A percentile compares a stretch with the other conserved stretches of the same genome.
phyloP scores from a whole-genome alignment of 2,113 vertebrate genomes.

The Mesocricetus auratus region DNA sequence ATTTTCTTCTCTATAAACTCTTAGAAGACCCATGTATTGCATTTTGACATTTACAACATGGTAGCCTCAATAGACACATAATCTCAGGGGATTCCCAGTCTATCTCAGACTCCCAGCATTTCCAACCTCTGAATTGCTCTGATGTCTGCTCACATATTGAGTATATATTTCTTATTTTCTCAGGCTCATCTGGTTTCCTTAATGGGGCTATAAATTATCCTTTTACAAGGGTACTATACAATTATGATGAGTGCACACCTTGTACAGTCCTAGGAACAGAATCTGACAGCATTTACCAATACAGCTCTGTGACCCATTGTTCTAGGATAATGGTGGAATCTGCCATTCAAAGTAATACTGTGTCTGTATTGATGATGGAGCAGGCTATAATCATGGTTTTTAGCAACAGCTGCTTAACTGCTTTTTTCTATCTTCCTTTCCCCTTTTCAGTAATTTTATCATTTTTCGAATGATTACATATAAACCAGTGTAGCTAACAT shows the following conservation, averaged over 20 bases:
- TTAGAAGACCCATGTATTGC: not conserved
- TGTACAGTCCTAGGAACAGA: not conserved
- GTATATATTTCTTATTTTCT: not conserved
- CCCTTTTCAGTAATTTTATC: not conserved
- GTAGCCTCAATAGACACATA: not conserved
- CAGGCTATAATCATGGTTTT: not conserved
- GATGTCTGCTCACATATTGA: not conserved
- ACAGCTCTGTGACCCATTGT: not conserved
- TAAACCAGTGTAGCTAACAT: not conserved
- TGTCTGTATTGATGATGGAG: not conserved
- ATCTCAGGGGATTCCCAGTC: not conserved
- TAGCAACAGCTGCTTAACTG: not conserved
- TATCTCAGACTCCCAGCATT: not conserved
- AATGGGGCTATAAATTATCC: not conserved
- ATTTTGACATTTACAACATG: not conserved
- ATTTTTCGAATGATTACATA: not conserved
- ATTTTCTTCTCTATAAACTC: slow-evolving; percentile 14
- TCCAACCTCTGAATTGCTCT: slow-evolving; percentile 2
- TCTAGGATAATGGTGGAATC: not conserved
- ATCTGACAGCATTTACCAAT: not conserved
- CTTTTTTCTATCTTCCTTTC: not conserved
- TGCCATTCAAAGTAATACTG: not conserved
- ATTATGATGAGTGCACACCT: not conserved
- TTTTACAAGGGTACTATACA: not conserved
- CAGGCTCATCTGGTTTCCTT: not conserved